phyloP scores from a whole-genome alignment of 2,888 invertebrate genomes.

The Ptilodon capucinus region DNA sequence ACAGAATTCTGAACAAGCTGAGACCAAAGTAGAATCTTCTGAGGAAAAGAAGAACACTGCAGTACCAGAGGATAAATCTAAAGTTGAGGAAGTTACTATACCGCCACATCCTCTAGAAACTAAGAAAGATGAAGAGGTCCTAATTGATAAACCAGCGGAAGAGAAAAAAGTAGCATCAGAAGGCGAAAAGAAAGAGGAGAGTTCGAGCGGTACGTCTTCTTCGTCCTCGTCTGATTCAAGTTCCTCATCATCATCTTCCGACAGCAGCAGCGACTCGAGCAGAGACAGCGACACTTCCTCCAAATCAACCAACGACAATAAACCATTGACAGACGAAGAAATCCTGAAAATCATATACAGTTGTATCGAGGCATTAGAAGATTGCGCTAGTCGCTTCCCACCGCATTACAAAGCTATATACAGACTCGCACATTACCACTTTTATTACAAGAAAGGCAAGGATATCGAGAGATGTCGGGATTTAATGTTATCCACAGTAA shows the following conservation, averaged over 20 bases:
- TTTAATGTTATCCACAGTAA: constrained; percentile 86
- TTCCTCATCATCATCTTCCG: constrained; percentile 80
- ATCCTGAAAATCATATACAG: constrained; percentile 84
- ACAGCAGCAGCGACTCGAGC: constrained; percentile 78
- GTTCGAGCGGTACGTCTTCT: constrained; percentile 65
- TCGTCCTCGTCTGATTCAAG: constrained; percentile 79
- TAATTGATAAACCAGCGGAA: constrained; percentile 21
- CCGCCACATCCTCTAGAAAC: constrained; percentile 10
- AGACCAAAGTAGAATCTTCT: constrained; percentile 16
- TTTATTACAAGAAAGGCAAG: constrained; percentile 86
- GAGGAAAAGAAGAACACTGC: constrained; percentile 22
- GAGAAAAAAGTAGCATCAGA: constrained; percentile 38
- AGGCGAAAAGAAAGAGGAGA: constrained; percentile 60
- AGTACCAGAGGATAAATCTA: constrained; percentile 17
- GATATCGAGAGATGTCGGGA: constrained; percentile 87
- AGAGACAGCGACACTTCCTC: constrained; percentile 78
- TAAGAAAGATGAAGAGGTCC: constrained; percentile 30
- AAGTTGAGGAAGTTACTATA: constrained; percentile 10
- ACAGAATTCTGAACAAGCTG: constrained; percentile 26
- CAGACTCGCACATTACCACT: constrained; percentile 92
- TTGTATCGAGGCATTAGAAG: constrained; percentile 90
- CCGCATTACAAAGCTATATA: constrained; percentile 97
- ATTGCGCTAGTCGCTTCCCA: constrained; percentile 92
- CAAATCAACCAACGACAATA: constrained; percentile 62
- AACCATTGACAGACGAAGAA: constrained; percentile 75